A percentile compares a stretch with the other conserved stretches of the same genome.
Conservation (phyloP, 1,140 invertebrate species). For the Plectrocnemia conspersa region DNA sequence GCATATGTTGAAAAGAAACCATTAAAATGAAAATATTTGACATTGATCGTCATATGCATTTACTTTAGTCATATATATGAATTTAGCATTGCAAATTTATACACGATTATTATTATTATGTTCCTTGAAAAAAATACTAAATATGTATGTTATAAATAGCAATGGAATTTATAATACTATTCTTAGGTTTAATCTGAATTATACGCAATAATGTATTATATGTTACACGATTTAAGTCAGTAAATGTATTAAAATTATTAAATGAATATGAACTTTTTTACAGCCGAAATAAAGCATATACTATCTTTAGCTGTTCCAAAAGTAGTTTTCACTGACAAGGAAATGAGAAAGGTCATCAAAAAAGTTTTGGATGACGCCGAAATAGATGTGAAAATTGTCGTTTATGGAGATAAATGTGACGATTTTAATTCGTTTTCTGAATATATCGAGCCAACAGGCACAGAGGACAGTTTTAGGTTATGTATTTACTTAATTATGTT, state of each 20-base stretch:
- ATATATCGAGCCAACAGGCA: slow-evolving; percentile 8
- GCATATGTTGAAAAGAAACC: too few species aligned
- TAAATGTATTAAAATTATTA: not conserved
- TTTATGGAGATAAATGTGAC: slow-evolving; percentile 1
- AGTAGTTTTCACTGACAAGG: slow-evolving; percentile 8
- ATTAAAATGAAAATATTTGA: too few species aligned
- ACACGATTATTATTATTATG: too few species aligned
- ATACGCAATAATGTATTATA: too few species aligned
- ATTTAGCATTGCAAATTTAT: too few species aligned
- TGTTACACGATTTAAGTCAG: not conserved
- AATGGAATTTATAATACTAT: too few species aligned
- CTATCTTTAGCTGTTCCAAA: slow-evolving; percentile 1
- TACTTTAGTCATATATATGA: too few species aligned
- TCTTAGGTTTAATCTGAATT: too few species aligned
- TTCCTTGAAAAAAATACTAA: too few species aligned
- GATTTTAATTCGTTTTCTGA: slow-evolving; percentile 4
- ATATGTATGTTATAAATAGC: too few species aligned
- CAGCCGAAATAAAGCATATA: slow-evolving; percentile 22
- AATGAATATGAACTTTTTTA: slow-evolving; percentile 8
- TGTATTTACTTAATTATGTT: too few species aligned
- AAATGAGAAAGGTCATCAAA: not conserved
- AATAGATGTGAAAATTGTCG: slow-evolving; percentile 7
- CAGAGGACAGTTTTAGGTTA: slow-evolving; percentile 19
- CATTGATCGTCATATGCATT: too few species aligned
- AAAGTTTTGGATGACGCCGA: slow-evolving; percentile 10